Evolutionary conservation across 2,113 vertebrate species (phyloP).

Genomic region (Lethenteron camtschaticum): DNA sequence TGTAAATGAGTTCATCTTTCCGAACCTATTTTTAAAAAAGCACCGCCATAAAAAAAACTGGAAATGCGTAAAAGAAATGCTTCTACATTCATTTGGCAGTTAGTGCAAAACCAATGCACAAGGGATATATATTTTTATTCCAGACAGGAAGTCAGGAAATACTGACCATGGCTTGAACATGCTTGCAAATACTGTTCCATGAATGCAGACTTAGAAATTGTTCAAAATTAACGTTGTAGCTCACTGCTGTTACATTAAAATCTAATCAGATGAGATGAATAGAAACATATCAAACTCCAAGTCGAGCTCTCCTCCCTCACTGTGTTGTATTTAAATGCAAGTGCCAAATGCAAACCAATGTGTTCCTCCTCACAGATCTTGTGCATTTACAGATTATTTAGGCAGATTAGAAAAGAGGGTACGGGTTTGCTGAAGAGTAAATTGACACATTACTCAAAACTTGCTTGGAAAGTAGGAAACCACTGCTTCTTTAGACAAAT

Average conservation of each 20-base stretch:
- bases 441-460: too few species aligned
- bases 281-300: background rate
- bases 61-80: too few species aligned
- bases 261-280: constrained; percentile 1
- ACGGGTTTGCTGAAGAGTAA: too few species aligned
- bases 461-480: background rate
- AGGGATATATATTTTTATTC: background rate
- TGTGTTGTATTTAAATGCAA: too few species aligned
- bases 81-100: constrained; percentile 6
- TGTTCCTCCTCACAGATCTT: too few species aligned
- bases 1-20: too few species aligned
- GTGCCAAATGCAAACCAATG: too few species aligned
- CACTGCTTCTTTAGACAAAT: background rate
- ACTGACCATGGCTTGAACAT: background rate
- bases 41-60: too few species aligned
- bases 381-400: too few species aligned
- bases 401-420: too few species aligned
- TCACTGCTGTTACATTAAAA: constrained; percentile 4
- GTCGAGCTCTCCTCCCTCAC: too few species aligned
- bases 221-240: background rate
- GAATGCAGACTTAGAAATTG: background rate
- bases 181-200: background rate
- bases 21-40: too few species aligned
- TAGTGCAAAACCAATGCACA: constrained; percentile 5
- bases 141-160: background rate